Evolutionary conservation across 2,888 invertebrate genomes (phyloP), one percentile per base, ranked within the genome.

Genomic region (Salticus scenicus): DNA sequence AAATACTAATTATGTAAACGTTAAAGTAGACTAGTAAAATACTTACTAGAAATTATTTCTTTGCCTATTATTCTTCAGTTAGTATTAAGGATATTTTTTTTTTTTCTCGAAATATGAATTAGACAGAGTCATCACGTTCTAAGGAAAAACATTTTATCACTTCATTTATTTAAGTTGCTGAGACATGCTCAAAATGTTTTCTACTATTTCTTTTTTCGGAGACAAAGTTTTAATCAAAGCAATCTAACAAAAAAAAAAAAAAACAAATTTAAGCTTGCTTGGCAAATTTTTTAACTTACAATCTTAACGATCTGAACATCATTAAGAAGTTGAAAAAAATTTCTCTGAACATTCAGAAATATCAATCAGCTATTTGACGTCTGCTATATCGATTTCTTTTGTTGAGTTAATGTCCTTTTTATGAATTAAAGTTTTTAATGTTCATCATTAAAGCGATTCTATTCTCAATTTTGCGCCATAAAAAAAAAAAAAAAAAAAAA

Each of bases 1-100:
- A 30, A 57, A 57, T 70, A 27, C 63, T 82, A 82, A 82, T 82
- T 82, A 70, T 63, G 17, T 57, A 57, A 57, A 24, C 57, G 20
- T 57, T 57, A 57, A 24, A 24, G 20, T 57, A 0, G 1, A 24
- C 24, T 24, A 57, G 20, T 24, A 24, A 24, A 20, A 57, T 57
- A 1, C 24, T 24, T 57, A 24, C 0, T 4, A 37, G 4, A 10
- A 5, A 5, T 7, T 17, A 47, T 2, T 47, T 5, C 17, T 17
- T 57, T 57, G 24, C 24, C 57, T 17, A 5, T 57, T 57, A 57
- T 57, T 24, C 24, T 24, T 12, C 24, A 57, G 57, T 57, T 24
- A 24, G 20, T 2, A 57, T 20, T 57, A 2, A 7, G 42, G 17
- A 47, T 24, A 57, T 10, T 37, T 37, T 37, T 37, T n/a, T n/a